Percentiles rank a stretch among this genome's conserved stretches.
Evolutionary conservation across 2,888 invertebrate species (phyloP).

Genomic region (Carterocephalus palaemon): DNA sequence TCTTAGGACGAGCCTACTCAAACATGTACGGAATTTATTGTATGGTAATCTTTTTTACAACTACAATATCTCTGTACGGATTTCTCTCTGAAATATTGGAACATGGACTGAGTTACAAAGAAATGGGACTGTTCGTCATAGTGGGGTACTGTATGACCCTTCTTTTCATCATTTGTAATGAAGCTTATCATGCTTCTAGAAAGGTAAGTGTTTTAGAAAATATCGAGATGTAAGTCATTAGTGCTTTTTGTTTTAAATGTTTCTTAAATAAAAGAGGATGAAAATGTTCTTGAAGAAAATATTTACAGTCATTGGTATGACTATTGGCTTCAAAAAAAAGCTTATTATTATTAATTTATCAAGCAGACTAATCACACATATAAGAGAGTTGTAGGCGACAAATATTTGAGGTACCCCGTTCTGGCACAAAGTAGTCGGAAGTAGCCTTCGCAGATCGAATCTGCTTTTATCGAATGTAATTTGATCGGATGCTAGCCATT

Average conservation of each 20-base stretch:
- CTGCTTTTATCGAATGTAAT: constrained; percentile 20
- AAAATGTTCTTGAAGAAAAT: too few species aligned
- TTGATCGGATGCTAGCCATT: constrained; percentile 17
- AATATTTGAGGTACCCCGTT: constrained; percentile 11
- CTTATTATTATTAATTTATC: too few species aligned
- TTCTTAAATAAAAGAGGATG: too few species aligned
- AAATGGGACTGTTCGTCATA: constrained; percentile 84
- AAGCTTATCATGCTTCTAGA: constrained; percentile 83
- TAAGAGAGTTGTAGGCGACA: too few species aligned
- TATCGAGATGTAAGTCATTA: too few species aligned
- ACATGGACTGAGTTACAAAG: constrained; percentile 84
- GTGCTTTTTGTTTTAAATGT: too few species aligned
- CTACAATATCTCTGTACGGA: constrained; percentile 85
- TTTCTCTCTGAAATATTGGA: constrained; percentile 85
- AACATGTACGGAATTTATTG: constrained; percentile 89
- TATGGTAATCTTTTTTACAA: constrained; percentile 85
- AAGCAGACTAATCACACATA: too few species aligned
- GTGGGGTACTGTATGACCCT: constrained; percentile 85
- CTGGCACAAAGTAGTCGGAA: constrained; percentile 10
- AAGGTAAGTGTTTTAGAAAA: constrained; percentile 76
- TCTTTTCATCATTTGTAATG: constrained; percentile 85
- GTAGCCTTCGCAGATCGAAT: constrained; percentile 12
- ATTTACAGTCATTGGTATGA: too few species aligned
- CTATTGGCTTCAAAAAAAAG: too few species aligned
- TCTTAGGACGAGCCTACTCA: constrained; percentile 82